A percentile compares a stretch with the other conserved stretches of the same genome.
phyloP scores from a whole-genome alignment of 2,888 invertebrate genomes.

The Caenorhabditis sp. region DNA sequence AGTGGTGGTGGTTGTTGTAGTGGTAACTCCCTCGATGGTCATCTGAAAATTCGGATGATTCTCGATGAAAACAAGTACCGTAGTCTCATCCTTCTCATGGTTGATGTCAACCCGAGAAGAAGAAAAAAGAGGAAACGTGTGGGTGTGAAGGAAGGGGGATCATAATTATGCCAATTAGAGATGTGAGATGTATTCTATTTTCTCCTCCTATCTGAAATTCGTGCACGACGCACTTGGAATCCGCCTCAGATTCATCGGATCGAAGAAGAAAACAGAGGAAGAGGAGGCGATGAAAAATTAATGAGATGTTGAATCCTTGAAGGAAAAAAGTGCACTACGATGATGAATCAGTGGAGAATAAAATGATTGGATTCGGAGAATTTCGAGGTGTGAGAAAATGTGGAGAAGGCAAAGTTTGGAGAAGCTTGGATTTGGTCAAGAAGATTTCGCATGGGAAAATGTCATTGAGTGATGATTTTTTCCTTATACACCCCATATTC shows the following conservation, averaged over 20 bases:
- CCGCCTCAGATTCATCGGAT: constrained; percentile 4
- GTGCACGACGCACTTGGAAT: constrained; percentile 20
- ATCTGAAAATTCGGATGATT: constrained; percentile 62
- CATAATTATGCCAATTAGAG: constrained; percentile 58
- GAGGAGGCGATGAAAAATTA: constrained; percentile 51
- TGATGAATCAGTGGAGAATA: constrained; percentile 41
- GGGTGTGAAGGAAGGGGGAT: constrained; percentile 35
- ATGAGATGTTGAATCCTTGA: constrained; percentile 45
- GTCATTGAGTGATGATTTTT: no score
- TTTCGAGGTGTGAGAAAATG: constrained; percentile 23
- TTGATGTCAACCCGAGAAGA: constrained; percentile 53
- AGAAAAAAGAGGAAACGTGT: constrained; percentile 26
- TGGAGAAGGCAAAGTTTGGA: constrained; percentile 3
- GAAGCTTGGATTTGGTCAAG: background rate
- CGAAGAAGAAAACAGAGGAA: constrained; percentile 10
- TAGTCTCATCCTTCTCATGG: constrained; percentile 39
- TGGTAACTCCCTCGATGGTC: constrained; percentile 62
- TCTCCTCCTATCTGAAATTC: constrained; percentile 43
- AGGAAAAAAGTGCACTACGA: constrained; percentile 39
- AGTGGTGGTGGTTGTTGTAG: constrained; percentile 51
- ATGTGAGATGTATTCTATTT: constrained; percentile 16
- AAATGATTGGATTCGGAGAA: constrained; percentile 44
- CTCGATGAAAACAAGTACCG: constrained; percentile 44
- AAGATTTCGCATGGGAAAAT: constrained; percentile 23
- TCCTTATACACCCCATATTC: no score